phyloP scores from a whole-genome alignment of 2,797 vertebrate species.

The Eutrigla gurnardus region DNA sequence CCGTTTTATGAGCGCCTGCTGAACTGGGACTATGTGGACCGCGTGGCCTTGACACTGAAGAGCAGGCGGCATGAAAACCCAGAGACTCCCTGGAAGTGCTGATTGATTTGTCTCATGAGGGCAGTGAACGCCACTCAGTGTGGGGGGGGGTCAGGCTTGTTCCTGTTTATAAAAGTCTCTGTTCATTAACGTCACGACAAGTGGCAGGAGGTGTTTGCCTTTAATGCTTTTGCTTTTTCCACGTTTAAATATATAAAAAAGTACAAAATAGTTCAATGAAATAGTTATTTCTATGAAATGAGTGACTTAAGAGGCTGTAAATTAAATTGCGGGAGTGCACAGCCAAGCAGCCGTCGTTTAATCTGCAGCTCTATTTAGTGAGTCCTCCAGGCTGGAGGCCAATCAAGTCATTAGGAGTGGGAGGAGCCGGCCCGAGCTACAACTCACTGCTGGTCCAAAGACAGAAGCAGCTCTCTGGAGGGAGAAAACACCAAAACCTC shows the following conservation, averaged over 20 bases:
- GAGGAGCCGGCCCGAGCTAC: conserved; percentile 42
- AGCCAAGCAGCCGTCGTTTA: neutral
- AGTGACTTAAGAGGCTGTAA: neutral
- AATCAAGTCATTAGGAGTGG: conserved; percentile 70
- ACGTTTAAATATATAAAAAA: neutral
- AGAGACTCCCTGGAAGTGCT: conserved; percentile 26
- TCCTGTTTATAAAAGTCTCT: conserved; percentile 52
- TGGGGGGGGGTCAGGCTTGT: conserved; percentile 38
- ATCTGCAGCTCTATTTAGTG: conserved; percentile 20
- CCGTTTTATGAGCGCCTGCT: conserved; percentile 48
- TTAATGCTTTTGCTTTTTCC: neutral
- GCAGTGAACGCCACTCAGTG: conserved; percentile 49
- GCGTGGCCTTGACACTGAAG: conserved; percentile 56
- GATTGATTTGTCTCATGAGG: conserved; percentile 62
- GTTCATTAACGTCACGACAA: conserved; percentile 49
- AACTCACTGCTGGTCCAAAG: conserved; percentile 14
- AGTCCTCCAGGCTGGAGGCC: conserved; percentile 59
- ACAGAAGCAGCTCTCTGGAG: conserved; percentile 28
- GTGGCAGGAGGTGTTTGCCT: conserved; percentile 26
- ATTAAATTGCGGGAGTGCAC: neutral
- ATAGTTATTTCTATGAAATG: neutral
- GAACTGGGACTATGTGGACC: conserved; percentile 50
- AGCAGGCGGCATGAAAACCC: neutral
- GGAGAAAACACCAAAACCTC: conserved; percentile 6
- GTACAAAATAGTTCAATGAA: neutral